Evolutionary conservation across 2,113 vertebrate species (phyloP), one percentile per base, ranked within the genome.

Genomic region (Tetraodon nigroviridis): DNA sequence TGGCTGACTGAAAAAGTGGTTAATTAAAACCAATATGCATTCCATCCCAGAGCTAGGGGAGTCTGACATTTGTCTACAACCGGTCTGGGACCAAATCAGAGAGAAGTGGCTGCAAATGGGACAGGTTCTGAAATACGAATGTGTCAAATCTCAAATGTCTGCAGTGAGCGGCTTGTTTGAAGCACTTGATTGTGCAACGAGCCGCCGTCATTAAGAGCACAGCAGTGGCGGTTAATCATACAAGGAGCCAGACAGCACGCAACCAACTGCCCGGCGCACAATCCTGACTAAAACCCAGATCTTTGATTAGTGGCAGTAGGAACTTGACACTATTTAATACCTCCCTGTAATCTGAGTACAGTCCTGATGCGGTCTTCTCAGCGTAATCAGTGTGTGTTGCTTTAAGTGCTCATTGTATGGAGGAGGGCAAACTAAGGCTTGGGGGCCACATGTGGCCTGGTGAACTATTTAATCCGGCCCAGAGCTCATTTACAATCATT

Each of bases 141-240:
- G 55, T 47, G n/a, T 51, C 58, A 42, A 45, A 24, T 29, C 47
- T 62, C 66, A 51, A 57, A 60, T 67, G 50, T 52, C 51, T 54
- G 57, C 32, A 66, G 24, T 24, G 20, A 0, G 0, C 41, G 12
- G 37, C 12, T 19, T 27, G 6, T 42, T 58, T 21, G 61, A 52
- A 56, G n/a, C 61, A 76, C 67, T 76, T 64, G 76, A 40, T 27
- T 73, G 66, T 65, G 27, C 63, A 79, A 74, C 57, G 67, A 71
- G 74, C 41, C 60, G 80, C 80, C 74, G 82, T 83, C 75, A 69
- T 27, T 45, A 41, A 59, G 62, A 74, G 74, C 61, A 78, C 59
- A 40, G 55, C 40, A 24, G 45, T 24, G 51, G 55, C 57, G 42
- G 42, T 44, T 37, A 44, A 44, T 44, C 16, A 17, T 12, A 37